phyloP scores from a whole-genome alignment of 2,113 vertebrate genomes.

The Labeo catla region DNA sequence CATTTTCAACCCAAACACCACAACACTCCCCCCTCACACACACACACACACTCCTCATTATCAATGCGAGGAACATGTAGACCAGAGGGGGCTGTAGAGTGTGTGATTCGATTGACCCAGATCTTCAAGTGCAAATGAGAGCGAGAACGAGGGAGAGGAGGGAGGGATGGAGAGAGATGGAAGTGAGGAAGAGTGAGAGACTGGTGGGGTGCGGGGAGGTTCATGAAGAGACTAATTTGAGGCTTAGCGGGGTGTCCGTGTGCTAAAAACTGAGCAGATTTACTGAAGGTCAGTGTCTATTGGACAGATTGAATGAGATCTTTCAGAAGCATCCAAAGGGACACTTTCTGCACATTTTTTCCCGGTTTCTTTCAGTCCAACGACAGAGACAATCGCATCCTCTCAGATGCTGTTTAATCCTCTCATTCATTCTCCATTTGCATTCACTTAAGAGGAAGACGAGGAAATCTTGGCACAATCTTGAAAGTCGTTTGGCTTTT shows the following conservation, averaged over 20 bases:
- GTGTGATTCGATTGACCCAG: slow-evolving; percentile 75
- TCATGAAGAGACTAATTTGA: slow-evolving; percentile 57
- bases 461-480: slow-evolving; percentile 7
- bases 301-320: slow-evolving; percentile 11
- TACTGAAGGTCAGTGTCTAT: slow-evolving; percentile 49
- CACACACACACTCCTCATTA: slow-evolving; percentile 54
- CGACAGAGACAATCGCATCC: slow-evolving; percentile 12
- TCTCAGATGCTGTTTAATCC: slow-evolving; percentile 28
- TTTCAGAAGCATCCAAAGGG: slow-evolving; percentile 10
- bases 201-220: slow-evolving; percentile 29
- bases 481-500: not conserved
- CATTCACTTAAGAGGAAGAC: slow-evolving; percentile 1
- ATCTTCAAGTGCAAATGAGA: slow-evolving; percentile 64
- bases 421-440: slow-evolving; percentile 23
- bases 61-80: slow-evolving; percentile 47
- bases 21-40: not conserved
- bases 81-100: slow-evolving; percentile 50
- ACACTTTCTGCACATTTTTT: not conserved
- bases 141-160: slow-evolving; percentile 26
- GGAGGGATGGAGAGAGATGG: not conserved
- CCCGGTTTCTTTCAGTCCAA: not conserved
- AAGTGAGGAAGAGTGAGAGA: slow-evolving; percentile 45
- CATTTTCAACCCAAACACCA: slow-evolving; percentile 40
- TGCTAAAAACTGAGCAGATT: slow-evolving; percentile 51
- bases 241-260: slow-evolving; percentile 54